Evolutionary conservation across 2,888 invertebrate species (phyloP).

Genomic region (Parapristionchus giblindavisi): DNA sequence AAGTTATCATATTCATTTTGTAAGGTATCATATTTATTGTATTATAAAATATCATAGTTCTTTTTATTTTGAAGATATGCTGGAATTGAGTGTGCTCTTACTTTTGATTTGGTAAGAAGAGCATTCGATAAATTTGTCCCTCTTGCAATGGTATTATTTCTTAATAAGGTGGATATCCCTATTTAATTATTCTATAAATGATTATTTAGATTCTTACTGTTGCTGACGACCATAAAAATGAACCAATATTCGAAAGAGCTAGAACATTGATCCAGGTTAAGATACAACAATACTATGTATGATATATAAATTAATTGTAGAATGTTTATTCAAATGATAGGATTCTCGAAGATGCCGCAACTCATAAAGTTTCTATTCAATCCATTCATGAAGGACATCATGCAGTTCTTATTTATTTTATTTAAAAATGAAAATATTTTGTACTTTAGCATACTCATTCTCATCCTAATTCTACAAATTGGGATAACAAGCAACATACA

Average conservation of each 20-base stretch:
- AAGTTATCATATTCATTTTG: constrained; percentile 35
- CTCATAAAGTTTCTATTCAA: constrained; percentile 13
- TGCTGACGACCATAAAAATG: constrained; percentile 22
- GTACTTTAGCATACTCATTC: too few species aligned
- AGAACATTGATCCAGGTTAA: constrained; percentile 35
- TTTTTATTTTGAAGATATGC: constrained; percentile 26
- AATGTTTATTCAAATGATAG: constrained; percentile 37
- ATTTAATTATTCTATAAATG: not conserved
- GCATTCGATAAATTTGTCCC: constrained; percentile 39
- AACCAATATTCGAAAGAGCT: constrained; percentile 34
- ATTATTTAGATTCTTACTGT: constrained; percentile 8
- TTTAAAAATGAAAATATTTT: too few species aligned
- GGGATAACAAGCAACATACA: too few species aligned
- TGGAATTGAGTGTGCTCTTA: constrained; percentile 20
- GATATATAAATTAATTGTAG: not conserved
- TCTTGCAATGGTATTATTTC: constrained; percentile 14
- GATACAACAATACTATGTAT: too few species aligned
- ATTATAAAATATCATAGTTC: not conserved
- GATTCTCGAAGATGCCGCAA: constrained; percentile 20
- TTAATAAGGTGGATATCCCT: constrained; percentile 16
- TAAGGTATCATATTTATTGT: constrained; percentile 3
- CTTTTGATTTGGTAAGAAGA: constrained; percentile 27
- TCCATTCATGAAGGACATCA: too few species aligned
- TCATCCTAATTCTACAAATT: too few species aligned
- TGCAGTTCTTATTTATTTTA: too few species aligned